Percentiles rank a stretch among this genome's conserved stretches.
These are phyloP conservation scores for Alexandromys fortis DNA, from an alignment of 2,113 vertebrate species.

Conservation along the genomic window DNA sequence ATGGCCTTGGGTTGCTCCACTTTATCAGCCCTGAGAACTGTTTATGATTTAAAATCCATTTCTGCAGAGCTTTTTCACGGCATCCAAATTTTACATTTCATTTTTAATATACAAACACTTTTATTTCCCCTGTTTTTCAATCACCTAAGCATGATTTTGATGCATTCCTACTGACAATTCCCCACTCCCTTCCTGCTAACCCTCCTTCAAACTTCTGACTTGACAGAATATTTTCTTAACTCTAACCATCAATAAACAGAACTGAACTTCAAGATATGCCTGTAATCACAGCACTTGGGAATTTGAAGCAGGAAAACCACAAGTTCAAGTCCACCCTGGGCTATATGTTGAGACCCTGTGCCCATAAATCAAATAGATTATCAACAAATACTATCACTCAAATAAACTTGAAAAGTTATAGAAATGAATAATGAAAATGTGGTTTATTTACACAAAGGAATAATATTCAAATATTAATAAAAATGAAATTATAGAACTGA, in stretches of 20 bases:
- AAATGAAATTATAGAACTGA: neutral
- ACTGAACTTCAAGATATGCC: too few species aligned
- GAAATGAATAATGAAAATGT: neutral
- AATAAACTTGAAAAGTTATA: conserved; percentile 5
- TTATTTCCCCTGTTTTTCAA: neutral
- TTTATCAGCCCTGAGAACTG: neutral
- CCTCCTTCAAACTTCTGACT: neutral
- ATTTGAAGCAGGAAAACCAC: neutral
- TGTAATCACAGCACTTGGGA: neutral
- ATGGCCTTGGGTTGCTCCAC: neutral
- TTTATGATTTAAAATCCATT: neutral
- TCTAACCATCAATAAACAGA: neutral
- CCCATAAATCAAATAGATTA: neutral
- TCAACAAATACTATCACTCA: neutral
- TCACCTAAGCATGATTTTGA: neutral
- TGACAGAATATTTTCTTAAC: neutral
- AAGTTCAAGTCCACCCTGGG: neutral
- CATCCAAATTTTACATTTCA: neutral
- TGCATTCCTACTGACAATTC: neutral
- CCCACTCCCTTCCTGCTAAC: neutral
- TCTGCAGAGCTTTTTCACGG: neutral
- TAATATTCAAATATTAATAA: neutral
- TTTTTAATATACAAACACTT: conserved; percentile 1
- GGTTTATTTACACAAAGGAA: neutral
- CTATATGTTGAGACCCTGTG: neutral